These are phyloP conservation scores for Elysia crispata DNA, from an alignment of 2,888 invertebrate genomes.

Conservation along the genomic window DNA sequence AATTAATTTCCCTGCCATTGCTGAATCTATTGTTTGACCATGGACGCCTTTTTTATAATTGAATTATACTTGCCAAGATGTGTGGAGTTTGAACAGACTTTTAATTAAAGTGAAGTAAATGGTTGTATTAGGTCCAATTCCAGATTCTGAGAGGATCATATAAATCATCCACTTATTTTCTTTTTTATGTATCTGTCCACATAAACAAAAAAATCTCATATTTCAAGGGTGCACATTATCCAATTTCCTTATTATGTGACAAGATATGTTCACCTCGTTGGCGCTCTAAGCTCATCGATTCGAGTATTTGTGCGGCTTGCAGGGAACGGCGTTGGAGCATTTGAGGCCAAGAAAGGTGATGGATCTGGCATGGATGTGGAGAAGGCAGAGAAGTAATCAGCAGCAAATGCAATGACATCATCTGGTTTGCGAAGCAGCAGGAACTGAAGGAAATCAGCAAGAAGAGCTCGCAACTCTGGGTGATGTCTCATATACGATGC, in stretches of 20 bases:
- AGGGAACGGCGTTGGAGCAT: slow-evolving; percentile 69
- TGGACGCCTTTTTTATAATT: no score
- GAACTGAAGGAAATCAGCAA: slow-evolving; percentile 77
- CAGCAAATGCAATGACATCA: slow-evolving; percentile 75
- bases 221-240: no score
- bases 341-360: slow-evolving; percentile 68
- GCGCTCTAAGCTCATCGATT: slow-evolving; percentile 65
- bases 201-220: no score
- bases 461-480: slow-evolving; percentile 75
- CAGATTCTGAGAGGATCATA: not conserved
- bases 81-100: no score
- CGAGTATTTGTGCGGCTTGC: slow-evolving; percentile 66
- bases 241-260: not conserved
- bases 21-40: no score
- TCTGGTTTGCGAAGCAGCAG: slow-evolving; percentile 76
- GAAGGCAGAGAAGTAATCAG: slow-evolving; percentile 76
- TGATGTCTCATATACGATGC: slow-evolving; percentile 74
- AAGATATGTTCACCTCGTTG: slow-evolving; percentile 57
- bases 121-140: no score
- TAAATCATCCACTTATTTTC: not conserved
- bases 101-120: no score
- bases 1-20: no score
- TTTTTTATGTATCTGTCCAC: not conserved
- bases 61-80: no score
- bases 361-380: slow-evolving; percentile 69